Conservation (phyloP, 2,113 vertebrate genomes). For the Oncorhynchus mykiss region DNA sequence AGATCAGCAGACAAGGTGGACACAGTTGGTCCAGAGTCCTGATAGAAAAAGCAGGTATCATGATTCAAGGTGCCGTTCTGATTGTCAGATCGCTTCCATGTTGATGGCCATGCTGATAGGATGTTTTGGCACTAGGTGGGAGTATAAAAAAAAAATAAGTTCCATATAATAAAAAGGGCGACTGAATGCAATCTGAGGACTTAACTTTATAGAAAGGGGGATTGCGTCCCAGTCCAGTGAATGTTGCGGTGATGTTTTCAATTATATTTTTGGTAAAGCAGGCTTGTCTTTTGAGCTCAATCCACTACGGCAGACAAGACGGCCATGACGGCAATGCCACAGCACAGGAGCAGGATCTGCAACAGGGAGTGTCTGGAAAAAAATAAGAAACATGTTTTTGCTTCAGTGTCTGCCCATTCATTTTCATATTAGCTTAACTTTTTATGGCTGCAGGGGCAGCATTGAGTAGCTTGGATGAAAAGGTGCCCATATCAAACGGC, state of each 20-base stretch:
- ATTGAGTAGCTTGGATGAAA: too few relatives aligned
- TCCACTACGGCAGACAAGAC: slow-evolving; percentile 80
- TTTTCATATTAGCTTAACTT: too few relatives aligned
- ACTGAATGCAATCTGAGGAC: neutral
- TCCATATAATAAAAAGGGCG: neutral
- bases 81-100: neutral
- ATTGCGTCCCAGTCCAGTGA: neutral
- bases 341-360: slow-evolving; percentile 87
- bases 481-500: too few relatives aligned
- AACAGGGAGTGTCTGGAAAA: slow-evolving; percentile 82
- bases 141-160: neutral
- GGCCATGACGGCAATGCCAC: slow-evolving; percentile 88
- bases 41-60: neutral
- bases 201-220: neutral
- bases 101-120: neutral
- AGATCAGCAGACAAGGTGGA: too few relatives aligned
- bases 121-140: neutral
- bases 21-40: neutral
- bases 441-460: too few relatives aligned
- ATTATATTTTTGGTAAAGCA: neutral
- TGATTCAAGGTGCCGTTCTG: neutral
- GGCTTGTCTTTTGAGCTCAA: slow-evolving; percentile 54
- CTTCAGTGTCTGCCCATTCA: too few relatives aligned
- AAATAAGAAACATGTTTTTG: neutral
- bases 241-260: neutral